Conservation (phyloP, 2,797 vertebrate species). For the Sitta carolinensis region DNA sequence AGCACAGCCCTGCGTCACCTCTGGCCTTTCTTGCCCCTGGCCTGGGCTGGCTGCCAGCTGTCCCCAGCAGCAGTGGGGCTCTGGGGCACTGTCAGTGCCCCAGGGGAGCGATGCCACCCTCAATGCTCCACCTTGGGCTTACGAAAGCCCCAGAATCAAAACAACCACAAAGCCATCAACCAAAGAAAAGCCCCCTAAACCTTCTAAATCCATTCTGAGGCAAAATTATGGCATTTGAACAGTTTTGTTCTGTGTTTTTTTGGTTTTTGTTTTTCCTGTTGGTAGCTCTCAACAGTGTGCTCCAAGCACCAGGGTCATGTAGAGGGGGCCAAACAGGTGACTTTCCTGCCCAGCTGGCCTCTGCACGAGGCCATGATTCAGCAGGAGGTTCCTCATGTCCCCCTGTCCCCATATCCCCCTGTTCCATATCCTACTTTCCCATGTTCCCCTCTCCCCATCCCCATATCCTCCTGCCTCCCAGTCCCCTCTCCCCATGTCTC, state of each 20-base stretch:
- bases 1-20: neutral
- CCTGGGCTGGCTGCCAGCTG: fast-evolving
- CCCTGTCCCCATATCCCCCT: too few species aligned
- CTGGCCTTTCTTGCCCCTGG: neutral
- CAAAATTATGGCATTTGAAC: neutral
- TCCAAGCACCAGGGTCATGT: fast-evolving
- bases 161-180: neutral
- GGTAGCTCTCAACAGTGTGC: neutral
- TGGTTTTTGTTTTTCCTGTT: neutral
- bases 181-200: fast-evolving
- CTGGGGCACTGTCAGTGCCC: too few species aligned
- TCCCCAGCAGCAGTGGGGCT: fast-evolving
- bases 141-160: neutral
- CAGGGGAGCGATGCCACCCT: neutral
- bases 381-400: neutral
- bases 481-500: neutral
- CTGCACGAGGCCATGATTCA: fast-evolving
- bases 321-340: fast-evolving
- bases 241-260: neutral
- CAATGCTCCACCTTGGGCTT: neutral
- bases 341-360: neutral
- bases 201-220: neutral
- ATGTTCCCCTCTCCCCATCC: neutral
- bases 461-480: too few species aligned
- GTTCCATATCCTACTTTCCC: too few species aligned